Evolutionary conservation across 2,797 vertebrate species (phyloP).

Genomic region (Centroberyx gerrardi): DNA sequence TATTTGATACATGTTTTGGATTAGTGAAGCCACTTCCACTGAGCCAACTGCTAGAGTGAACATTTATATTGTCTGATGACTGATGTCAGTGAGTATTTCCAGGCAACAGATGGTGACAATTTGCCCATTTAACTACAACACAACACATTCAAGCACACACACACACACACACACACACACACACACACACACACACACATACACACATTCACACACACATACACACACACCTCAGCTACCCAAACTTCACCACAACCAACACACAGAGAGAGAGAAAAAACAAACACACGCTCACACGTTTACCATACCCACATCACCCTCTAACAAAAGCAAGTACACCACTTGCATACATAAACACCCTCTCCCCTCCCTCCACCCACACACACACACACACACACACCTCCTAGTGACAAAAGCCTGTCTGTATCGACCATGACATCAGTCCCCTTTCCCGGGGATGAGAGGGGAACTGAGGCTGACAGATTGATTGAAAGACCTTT

Average conservation of each 20-base stretch:
- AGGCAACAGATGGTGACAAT: constrained; percentile 71
- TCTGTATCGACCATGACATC: constrained; percentile 71
- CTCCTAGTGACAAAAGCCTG: constrained; percentile 39
- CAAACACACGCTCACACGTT: constrained; percentile 12
- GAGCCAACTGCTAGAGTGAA: constrained; percentile 53
- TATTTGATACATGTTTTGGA: constrained; percentile 36
- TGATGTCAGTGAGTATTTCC: constrained; percentile 68
- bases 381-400: constrained; percentile 5
- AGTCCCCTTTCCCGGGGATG: constrained; percentile 63
- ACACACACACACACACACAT: neutral
- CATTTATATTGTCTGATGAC: constrained; percentile 56
- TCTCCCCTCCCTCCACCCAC: constrained; percentile 7
- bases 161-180: neutral
- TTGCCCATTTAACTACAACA: constrained; percentile 55
- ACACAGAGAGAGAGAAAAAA: constrained; percentile 5
- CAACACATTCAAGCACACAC: constrained; percentile 18
- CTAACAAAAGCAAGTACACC: constrained; percentile 4
- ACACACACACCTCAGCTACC: neutral
- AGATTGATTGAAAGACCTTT: constrained; percentile 81
- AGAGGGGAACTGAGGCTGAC: constrained; percentile 75
- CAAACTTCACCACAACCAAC: neutral
- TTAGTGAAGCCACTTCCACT: constrained; percentile 35
- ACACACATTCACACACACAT: neutral
- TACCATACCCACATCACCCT: neutral
- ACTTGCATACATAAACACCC: constrained; percentile 17